A percentile compares a stretch with the other conserved stretches of the same genome.
Conservation (phyloP, 2,113 vertebrate species). For the Rana temporaria region DNA sequence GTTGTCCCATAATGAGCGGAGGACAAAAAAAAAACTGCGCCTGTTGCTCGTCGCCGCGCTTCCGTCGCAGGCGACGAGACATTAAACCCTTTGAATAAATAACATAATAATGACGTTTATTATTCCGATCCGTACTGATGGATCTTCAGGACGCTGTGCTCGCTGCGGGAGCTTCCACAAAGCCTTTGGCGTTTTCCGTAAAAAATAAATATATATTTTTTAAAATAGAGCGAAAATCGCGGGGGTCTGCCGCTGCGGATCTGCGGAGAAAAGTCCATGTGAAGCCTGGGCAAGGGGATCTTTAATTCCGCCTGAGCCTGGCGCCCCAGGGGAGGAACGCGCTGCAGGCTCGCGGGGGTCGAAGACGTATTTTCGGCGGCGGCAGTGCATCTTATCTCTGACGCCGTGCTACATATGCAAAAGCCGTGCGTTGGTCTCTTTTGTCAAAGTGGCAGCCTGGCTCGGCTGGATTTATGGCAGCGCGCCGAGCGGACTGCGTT, state of each 20-base stretch:
- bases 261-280: constrained; percentile 18
- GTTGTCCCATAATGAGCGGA: constrained; percentile 21
- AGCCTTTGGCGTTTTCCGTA: neutral
- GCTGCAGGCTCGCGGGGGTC: neutral
- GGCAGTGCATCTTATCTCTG: constrained; percentile 30
- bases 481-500: neutral
- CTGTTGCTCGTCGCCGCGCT: neutral
- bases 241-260: constrained; percentile 7
- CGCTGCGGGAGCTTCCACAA: neutral
- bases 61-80: constrained; percentile 44
- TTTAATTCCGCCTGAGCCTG: constrained; percentile 30
- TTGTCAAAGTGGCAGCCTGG: constrained; percentile 48
- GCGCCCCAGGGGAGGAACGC: constrained; percentile 30
- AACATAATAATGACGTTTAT: constrained; percentile 34
- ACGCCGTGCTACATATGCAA: constrained; percentile 37
- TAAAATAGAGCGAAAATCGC: constrained; percentile 11
- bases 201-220: too few species aligned
- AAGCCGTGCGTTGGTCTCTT: constrained; percentile 15
- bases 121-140: constrained; percentile 48
- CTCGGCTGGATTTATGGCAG: constrained; percentile 34
- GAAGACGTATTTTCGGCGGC: neutral
- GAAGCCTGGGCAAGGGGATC: constrained; percentile 36
- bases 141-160: constrained; percentile 14
- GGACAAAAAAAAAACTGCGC: neutral
- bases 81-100: constrained; percentile 36